Conservation (phyloP, 2,888 invertebrate species). For the Drosophila emarginata region DNA sequence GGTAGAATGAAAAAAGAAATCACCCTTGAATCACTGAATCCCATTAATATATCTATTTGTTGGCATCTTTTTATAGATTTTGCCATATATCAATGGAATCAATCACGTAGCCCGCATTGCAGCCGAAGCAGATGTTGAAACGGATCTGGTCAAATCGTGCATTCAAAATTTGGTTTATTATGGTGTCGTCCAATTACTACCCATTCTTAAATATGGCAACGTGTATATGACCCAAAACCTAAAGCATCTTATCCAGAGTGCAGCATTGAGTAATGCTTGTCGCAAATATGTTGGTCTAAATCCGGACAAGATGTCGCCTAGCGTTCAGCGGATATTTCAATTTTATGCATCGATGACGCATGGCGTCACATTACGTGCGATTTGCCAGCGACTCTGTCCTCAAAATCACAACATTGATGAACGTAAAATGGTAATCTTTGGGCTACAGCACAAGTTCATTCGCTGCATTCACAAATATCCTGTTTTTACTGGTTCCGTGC, state of each 20-base stretch:
- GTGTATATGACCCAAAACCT: conserved; percentile 92
- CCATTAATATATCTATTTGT: neutral
- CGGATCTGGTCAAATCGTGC: conserved; percentile 95
- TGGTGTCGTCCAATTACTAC: conserved; percentile 88
- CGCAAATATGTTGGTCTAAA: conserved; percentile 83
- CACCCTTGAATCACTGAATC: too few species aligned
- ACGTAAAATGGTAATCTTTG: conserved; percentile 85
- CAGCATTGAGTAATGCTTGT: conserved; percentile 88
- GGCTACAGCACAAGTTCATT: conserved; percentile 85
- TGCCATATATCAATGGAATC: conserved; percentile 95
- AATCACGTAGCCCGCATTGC: conserved; percentile 96
- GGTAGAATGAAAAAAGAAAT: conserved; percentile 82
- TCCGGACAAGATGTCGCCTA: conserved; percentile 77
- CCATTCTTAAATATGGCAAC: conserved; percentile 93
- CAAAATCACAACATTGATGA: conserved; percentile 83
- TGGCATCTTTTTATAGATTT: conserved; percentile 58
- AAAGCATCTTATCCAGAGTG: conserved; percentile 87
- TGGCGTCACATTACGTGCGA: conserved; percentile 87
- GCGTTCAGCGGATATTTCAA: conserved; percentile 81
- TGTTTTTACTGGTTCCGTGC: conserved; percentile 83
- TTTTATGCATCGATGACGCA: conserved; percentile 88
- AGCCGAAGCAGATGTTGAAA: conserved; percentile 94
- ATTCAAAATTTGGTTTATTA: conserved; percentile 95
- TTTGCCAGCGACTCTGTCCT: conserved; percentile 88
- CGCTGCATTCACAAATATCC: conserved; percentile 85